Conservation (phyloP, 2,113 vertebrate genomes). For the Macquaria ambigua region DNA sequence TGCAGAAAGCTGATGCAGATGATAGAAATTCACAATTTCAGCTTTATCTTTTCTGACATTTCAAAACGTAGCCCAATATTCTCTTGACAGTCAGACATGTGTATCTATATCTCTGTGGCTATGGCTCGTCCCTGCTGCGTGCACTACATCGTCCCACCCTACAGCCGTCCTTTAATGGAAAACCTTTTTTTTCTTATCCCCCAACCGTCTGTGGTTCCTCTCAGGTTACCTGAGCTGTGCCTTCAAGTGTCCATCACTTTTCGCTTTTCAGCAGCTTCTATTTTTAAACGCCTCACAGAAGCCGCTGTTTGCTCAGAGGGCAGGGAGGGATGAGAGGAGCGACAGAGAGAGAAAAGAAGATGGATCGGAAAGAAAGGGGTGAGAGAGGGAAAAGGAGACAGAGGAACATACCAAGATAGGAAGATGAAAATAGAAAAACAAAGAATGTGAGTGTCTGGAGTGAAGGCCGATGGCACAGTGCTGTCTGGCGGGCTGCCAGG, state of each 20-base stretch:
- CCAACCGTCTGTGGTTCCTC: constrained; percentile 35
- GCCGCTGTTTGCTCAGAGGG: constrained; percentile 42
- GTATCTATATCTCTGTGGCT: neutral
- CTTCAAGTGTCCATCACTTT: constrained; percentile 54
- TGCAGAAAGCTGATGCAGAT: neutral
- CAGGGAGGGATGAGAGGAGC: constrained; percentile 1
- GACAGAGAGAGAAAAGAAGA: neutral
- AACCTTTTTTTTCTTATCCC: neutral
- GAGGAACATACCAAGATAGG: constrained; percentile 7
- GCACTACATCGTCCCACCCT: neutral
- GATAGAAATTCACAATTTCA: neutral
- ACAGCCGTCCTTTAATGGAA: neutral
- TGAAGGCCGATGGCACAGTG: constrained; percentile 37
- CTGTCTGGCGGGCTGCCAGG: constrained; percentile 65
- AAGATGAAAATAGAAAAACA: constrained; percentile 32
- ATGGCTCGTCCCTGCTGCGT: neutral
- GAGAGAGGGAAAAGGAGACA: neutral
- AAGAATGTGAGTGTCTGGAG: constrained; percentile 48
- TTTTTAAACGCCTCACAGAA: constrained; percentile 66
- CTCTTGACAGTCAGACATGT: neutral
- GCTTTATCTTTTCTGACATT: neutral
- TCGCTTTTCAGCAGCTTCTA: constrained; percentile 52
- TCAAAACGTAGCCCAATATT: neutral
- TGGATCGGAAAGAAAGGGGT: neutral
- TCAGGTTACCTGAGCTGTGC: constrained; percentile 64